Base-by-base conservation (phyloP, 2,797 vertebrate genomes). In the Pogonophryne albipinna region DNA sequence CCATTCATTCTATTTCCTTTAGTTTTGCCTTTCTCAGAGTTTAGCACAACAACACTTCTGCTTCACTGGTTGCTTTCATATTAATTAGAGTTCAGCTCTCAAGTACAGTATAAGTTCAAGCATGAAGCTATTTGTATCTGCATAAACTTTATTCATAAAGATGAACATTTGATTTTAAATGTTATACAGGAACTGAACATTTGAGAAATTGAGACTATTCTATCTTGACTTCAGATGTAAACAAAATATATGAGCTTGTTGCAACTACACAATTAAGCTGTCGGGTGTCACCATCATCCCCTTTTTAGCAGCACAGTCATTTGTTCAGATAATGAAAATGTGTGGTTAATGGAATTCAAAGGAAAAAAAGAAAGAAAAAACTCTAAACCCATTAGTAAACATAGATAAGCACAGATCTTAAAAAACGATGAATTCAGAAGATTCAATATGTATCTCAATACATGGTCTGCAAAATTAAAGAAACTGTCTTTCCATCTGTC, bases 41-140 rank as follows among this genome's bases (percentile, higher is more conserved):
- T 38, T 2, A 51, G 67, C 41, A 62, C 59, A 79, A 57, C 78
- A 61, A 71, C 77, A 69, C 64, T 81, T 51, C 78, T 80, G 67
- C 79, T 85, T 74, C 68, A 75, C 47, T 85, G 62, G 67, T 70
- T 83, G 66, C 65, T 76, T 83, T 85, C 76, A 79, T 74, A 80
- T 71, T 55, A 74, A 80, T 62, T 59, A 55, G 51, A 67, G 41
- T 79, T 68, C 53, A 53, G 52, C 63, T 59, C 46, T 71, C 17
- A 44, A 51, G 52, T 71, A 50, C 31, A 17, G 41, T 51, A 57
- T 53, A 69, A 71, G 78, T 78, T 62, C 52, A 56, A 44, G 38
- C 64, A 68, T 66, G n/a, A 56, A 66, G 34, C 66, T 47, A 55
- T 66, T 74, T 73, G 60, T 74, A 23, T 63, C 56, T 13, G 0